A percentile compares a stretch with the other conserved stretches of the same genome.
phyloP scores from a whole-genome alignment of 2,888 invertebrate species.

The Vanessa cardui region DNA sequence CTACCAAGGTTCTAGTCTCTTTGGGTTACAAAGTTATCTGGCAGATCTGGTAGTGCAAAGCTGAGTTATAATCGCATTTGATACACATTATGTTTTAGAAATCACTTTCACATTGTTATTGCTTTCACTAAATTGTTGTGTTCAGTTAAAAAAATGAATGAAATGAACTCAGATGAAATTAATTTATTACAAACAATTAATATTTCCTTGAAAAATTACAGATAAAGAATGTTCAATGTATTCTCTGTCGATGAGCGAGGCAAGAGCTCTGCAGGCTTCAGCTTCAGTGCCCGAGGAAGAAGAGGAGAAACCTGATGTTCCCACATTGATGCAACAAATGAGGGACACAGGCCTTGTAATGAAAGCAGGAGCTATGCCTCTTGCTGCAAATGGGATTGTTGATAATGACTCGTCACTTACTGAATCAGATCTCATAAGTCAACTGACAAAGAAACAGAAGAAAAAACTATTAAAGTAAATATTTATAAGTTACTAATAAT shows the following conservation, averaged over 20 bases:
- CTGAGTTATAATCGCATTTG: no score
- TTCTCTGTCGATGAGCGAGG: constrained; percentile 91
- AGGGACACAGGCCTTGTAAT: constrained; percentile 94
- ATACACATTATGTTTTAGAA: no score
- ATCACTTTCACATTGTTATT: no score
- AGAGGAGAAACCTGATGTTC: constrained; percentile 82
- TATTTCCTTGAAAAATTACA: constrained; percentile 50
- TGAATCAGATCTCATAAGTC: constrained; percentile 92
- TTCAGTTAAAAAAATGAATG: no score
- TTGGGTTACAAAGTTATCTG: background rate
- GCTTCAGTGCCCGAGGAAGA: constrained; percentile 88
- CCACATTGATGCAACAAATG: constrained; percentile 93
- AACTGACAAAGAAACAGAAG: constrained; percentile 93
- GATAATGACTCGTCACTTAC: constrained; percentile 83
- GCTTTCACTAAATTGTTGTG: no score
- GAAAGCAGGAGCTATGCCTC: constrained; percentile 88
- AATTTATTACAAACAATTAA: no score
- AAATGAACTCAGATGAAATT: no score
- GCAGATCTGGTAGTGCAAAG: no score
- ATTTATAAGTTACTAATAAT: background rate
- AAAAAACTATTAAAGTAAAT: constrained; percentile 92
- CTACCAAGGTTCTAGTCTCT: no score
- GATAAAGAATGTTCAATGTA: constrained; percentile 98
- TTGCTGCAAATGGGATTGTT: constrained; percentile 82
- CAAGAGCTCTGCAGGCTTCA: constrained; percentile 86